Evolutionary conservation across 2,888 invertebrate genomes (phyloP).

Genomic region (Lottia scabra): DNA sequence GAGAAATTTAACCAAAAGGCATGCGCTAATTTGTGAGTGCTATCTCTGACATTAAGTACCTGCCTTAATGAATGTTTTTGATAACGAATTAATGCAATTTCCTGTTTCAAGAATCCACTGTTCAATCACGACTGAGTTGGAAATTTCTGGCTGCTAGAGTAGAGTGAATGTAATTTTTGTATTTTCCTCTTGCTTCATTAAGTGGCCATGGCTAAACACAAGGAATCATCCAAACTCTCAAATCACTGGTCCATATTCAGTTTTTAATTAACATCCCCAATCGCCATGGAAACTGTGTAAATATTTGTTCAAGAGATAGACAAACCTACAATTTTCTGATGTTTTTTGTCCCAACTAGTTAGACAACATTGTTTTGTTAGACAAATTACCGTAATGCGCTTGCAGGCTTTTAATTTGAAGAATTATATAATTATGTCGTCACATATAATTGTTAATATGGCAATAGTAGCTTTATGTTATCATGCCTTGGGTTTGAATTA

Average conservation of each 20-base stretch:
- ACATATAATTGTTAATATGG: too few species aligned
- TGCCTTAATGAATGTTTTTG: slow-evolving; percentile 21
- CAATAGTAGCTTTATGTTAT: too few species aligned
- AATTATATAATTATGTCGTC: too few species aligned
- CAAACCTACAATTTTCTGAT: neutral
- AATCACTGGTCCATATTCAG: neutral
- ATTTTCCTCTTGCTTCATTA: slow-evolving; percentile 2
- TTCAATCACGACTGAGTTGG: neutral
- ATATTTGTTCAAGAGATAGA: slow-evolving; percentile 1
- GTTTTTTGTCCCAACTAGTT: too few species aligned
- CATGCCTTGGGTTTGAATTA: too few species aligned
- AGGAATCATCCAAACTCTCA: neutral
- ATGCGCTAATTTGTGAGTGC: slow-evolving; percentile 6
- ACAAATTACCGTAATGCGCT: too few species aligned
- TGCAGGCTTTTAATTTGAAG: too few species aligned
- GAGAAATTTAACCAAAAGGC: neutral
- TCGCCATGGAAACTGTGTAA: neutral
- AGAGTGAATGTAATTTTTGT: neutral
- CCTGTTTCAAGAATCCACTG: neutral
- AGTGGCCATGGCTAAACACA: neutral
- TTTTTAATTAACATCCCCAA: neutral
- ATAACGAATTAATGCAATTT: slow-evolving; percentile 20
- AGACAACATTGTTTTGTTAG: too few species aligned
- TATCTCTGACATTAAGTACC: neutral
- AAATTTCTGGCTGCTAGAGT: neutral